Conservation (phyloP, 2,113 vertebrate species). For the Cyanoramphus novaezelandiae region DNA sequence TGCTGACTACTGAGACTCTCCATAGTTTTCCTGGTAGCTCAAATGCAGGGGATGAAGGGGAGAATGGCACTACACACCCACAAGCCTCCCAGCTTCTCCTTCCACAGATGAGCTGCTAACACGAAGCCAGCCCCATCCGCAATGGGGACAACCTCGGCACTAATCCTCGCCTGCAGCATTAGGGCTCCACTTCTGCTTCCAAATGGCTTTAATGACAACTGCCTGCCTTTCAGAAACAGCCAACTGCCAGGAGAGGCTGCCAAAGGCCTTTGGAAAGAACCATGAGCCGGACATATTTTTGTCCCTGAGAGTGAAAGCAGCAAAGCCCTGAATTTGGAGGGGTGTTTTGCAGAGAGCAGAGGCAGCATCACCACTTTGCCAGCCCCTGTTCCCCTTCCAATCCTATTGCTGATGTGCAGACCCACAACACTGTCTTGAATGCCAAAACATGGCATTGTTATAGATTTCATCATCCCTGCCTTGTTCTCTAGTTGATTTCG, state of each 20-base stretch:
- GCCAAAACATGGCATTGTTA: neutral
- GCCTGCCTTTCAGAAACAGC: slow-evolving; percentile 13
- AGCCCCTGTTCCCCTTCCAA: neutral
- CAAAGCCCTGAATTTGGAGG: neutral
- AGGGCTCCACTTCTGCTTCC: neutral
- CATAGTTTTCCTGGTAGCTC: neutral
- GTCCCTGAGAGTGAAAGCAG: neutral
- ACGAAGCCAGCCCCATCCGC: neutral
- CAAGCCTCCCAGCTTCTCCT: neutral
- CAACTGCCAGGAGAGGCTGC: slow-evolving; percentile 45
- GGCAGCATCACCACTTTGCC: neutral
- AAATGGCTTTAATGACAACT: slow-evolving; percentile 26
- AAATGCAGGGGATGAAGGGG: neutral
- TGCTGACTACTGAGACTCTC: neutral
- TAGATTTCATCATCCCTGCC: neutral
- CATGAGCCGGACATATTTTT: neutral
- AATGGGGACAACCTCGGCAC: fast-evolving
- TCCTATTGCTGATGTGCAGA: fast-evolving
- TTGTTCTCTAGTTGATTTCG: neutral
- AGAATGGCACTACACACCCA: neutral
- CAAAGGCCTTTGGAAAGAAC: slow-evolving; percentile 40
- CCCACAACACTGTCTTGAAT: fast-evolving
- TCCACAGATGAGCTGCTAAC: neutral
- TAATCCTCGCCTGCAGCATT: neutral
- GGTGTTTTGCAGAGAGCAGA: neutral